A percentile compares a stretch with the other conserved stretches of the same genome.
phyloP scores from a whole-genome alignment of 2,113 vertebrate species.

The Arothron firmamentum region DNA sequence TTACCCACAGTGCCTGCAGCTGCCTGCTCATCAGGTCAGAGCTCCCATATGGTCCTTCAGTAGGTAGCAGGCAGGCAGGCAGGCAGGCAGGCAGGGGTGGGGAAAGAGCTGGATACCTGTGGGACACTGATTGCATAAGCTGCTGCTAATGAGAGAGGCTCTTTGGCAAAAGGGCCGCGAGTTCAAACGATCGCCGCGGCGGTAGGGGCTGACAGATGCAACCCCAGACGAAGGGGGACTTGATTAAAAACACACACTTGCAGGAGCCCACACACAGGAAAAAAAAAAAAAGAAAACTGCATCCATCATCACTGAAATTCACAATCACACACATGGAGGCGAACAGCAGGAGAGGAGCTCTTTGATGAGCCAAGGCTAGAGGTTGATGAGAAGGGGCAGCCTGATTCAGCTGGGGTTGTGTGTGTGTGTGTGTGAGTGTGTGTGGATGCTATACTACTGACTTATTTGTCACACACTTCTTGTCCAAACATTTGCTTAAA shows the following conservation, averaged over 20 bases:
- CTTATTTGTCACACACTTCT: conserved; percentile 53
- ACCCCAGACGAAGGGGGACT: conserved; percentile 60
- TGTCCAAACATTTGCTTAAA: conserved; percentile 18
- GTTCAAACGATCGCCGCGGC: conserved; percentile 74
- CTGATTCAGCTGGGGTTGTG: conserved; percentile 57
- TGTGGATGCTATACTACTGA: conserved; percentile 47
- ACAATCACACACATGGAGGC: conserved; percentile 32
- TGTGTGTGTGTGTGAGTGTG: conserved; percentile 41
- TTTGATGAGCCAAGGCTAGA: conserved; percentile 70
- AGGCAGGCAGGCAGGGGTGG: conserved; percentile 42
- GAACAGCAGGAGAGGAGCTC: conserved; percentile 52
- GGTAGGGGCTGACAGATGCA: conserved; percentile 69
- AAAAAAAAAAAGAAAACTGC: conserved; percentile 13
- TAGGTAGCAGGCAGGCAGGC: conserved; percentile 30
- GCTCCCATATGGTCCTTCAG: conserved; percentile 63
- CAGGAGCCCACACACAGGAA: conserved; percentile 20
- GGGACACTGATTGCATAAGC: conserved; percentile 76
- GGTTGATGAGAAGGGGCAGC: conserved; percentile 68
- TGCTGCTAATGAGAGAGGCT: conserved; percentile 71
- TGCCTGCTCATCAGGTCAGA: conserved; percentile 67
- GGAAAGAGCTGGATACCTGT: conserved; percentile 68
- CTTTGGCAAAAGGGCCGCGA: conserved; percentile 62
- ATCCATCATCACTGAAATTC: conserved; percentile 30
- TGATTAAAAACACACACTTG: conserved; percentile 55
- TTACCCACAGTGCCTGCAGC: conserved; percentile 65